Evolutionary conservation across 2,113 vertebrate species (phyloP).

Genomic region (Burhinus oedicnemus): DNA sequence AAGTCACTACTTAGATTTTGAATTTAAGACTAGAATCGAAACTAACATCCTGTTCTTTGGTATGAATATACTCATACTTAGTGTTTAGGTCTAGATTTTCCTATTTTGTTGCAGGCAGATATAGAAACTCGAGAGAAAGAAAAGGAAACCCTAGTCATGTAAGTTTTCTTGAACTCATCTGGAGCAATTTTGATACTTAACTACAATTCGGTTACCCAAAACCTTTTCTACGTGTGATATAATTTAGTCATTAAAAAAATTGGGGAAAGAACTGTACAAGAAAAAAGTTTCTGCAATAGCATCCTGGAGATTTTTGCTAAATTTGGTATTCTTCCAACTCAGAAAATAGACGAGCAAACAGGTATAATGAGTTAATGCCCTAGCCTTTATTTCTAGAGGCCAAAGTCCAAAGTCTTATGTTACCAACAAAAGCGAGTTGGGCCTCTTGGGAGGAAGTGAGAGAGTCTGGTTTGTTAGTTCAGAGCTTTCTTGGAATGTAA

Average conservation of each 20-base stretch:
- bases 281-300: background rate
- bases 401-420: background rate
- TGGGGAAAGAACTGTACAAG: background rate
- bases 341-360: background rate
- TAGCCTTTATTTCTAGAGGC: background rate
- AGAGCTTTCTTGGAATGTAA: background rate
- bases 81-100: background rate
- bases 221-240: background rate
- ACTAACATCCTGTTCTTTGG: background rate
- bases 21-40: background rate
- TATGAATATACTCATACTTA: background rate
- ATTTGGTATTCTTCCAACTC: background rate
- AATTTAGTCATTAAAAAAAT: background rate
- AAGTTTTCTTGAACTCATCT: background rate
- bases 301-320: background rate
- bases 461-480: conserved; percentile 33
- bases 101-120: background rate
- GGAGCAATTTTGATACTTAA: background rate
- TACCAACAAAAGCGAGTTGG: background rate
- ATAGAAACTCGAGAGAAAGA: background rate
- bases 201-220: background rate
- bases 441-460: conserved; percentile 16
- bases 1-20: background rate
- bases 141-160: background rate
- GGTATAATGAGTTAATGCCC: background rate